Evolutionary conservation across 2,113 vertebrate genomes (phyloP), one percentile per base, ranked within the genome.

Genomic region (Colinus virginianus): DNA sequence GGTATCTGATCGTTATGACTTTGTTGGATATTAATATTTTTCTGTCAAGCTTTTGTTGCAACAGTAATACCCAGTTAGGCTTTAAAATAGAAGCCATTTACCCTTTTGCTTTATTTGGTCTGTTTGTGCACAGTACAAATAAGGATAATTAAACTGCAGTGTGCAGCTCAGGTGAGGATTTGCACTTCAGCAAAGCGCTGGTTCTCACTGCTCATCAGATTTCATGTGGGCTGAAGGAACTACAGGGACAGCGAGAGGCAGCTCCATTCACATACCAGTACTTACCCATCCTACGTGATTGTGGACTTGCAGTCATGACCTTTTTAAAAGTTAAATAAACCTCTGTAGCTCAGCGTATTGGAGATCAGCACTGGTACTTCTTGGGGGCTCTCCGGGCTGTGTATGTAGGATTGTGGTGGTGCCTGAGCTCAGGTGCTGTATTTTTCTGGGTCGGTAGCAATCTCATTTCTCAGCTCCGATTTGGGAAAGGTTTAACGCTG

Each of bases 201-300:
- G 2, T 45, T 9, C 8, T 51, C n/a, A 20, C n/a, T 3, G 0
- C 2, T 9, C 30, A 12, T 26, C n/a, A 13, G 12, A 0, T 59
- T 55, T 45, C 22, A 2, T 2, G 2, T 0, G 40, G 15, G 13
- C 2, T 4, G 8, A 28, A 8, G 28, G 28, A 74, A 18, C 38
- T 28, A 18, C 20, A 59, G 49, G 30, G 30, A 13, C 2, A 42
- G 19, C 20, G 22, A 30, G 19, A 6, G 32, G 6, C 62, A 42
- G 69, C 40, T 66, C 56, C 38, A 45, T 82, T 67, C 43, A 23
- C 17, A 4, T 40, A 7, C 32, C 18, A 20, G 1, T 23, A 18
- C 40, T 67, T 42, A 18, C 8, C 30, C 55, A 3, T 21, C 42
- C 16, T 45, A 5, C 0, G 4, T 43, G 55, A 58, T 58, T 26